Evolutionary conservation across 2,888 invertebrate genomes (phyloP).

Genomic region (Acanthosepion lycidas): DNA sequence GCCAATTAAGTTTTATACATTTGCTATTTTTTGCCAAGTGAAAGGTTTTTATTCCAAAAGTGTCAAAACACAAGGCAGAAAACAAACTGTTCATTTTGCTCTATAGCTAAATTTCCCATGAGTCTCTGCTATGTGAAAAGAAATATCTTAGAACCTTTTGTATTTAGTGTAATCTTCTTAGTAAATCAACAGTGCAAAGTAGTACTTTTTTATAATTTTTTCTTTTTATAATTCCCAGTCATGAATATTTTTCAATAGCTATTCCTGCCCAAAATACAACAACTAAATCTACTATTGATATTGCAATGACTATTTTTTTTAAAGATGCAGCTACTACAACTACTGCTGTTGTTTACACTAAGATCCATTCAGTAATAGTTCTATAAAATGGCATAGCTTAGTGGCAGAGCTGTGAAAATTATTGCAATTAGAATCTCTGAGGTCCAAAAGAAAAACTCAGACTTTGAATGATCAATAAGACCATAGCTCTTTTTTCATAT

Average conservation of each 20-base stretch:
- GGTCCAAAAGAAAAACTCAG: not conserved
- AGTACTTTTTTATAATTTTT: not conserved
- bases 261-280: not conserved
- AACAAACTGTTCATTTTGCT: not conserved
- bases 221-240: not conserved
- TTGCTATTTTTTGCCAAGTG: not conserved
- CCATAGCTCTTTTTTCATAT: too few relatives aligned
- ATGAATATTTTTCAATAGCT: not conserved
- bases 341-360: not conserved
- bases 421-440: not conserved
- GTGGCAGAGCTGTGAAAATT: not conserved
- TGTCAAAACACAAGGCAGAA: not conserved
- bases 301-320: not conserved
- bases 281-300: not conserved
- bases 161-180: not conserved
- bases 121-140: not conserved
- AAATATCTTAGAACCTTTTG: slow-evolving; percentile 20
- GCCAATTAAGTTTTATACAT: not conserved
- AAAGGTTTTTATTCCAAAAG: not conserved
- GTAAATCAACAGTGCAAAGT: not conserved
- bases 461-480: too few relatives aligned
- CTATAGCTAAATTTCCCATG: not conserved
- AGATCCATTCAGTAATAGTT: not conserved
- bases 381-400: not conserved
- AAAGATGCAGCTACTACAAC: not conserved